These are phyloP conservation scores for Phalacrocorax carbo DNA, from an alignment of 2,113 vertebrate species.

Conservation along the genomic window DNA sequence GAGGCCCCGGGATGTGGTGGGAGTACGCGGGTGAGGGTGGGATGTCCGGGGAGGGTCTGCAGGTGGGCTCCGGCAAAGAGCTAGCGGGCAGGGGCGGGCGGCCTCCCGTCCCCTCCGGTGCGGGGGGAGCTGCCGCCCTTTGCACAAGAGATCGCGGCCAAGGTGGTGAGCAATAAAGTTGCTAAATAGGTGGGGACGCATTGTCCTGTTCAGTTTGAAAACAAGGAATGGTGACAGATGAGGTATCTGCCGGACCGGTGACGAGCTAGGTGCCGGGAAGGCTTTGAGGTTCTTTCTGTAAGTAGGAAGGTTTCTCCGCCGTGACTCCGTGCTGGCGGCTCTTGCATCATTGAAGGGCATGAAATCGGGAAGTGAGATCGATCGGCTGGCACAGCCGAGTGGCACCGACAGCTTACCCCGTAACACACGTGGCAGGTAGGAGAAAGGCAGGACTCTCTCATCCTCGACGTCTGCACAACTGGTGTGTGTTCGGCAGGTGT, in stretches of 20 bases:
- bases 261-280: accelerated
- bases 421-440: not conserved
- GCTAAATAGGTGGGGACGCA: not conserved
- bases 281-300: not conserved
- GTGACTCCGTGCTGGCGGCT: not conserved
- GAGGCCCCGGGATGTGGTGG: too few relatives aligned
- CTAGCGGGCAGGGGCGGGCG: not conserved
- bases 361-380: not conserved
- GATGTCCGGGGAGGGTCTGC: not conserved
- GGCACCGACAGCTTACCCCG: not conserved
- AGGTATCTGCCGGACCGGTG: accelerated
- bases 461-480: accelerated
- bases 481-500: not conserved
- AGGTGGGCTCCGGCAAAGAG: not conserved
- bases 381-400: not conserved
- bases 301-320: not conserved
- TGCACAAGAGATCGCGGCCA: not conserved
- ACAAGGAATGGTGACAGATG: not conserved
- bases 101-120: accelerated
- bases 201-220: not conserved
- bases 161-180: not conserved
- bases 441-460: accelerated
- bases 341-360: not conserved
- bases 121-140: not conserved
- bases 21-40: too few relatives aligned